These are phyloP conservation scores for Brachyhypopomus occidentalis DNA, from an alignment of 2,113 vertebrate genomes.

Conservation along the genomic window DNA sequence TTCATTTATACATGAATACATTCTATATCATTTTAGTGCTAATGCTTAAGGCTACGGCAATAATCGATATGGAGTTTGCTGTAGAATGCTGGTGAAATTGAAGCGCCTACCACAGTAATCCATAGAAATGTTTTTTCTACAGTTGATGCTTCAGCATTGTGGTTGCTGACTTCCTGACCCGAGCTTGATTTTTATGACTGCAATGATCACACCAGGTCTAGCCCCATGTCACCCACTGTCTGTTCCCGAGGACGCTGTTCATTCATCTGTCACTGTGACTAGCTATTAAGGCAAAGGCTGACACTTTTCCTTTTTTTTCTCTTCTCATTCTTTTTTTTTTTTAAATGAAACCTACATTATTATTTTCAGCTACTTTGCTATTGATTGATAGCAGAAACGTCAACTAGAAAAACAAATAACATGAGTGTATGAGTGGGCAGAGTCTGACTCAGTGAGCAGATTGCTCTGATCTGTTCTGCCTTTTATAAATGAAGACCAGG, in stretches of 20 bases:
- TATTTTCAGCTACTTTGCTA: constrained; percentile 48
- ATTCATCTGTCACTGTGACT: constrained; percentile 58
- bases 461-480: constrained; percentile 57
- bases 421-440: constrained; percentile 57
- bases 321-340: constrained; percentile 5
- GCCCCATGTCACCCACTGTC: constrained; percentile 29
- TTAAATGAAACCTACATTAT: constrained; percentile 44
- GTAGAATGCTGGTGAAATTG: neutral
- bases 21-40: too few species aligned
- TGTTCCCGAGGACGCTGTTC: constrained; percentile 39
- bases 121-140: neutral
- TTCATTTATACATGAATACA: too few species aligned
- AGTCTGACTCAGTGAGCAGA: constrained; percentile 57
- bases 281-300: constrained; percentile 51
- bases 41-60: too few species aligned
- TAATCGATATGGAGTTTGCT: too few species aligned
- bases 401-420: constrained; percentile 66
- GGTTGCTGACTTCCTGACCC: constrained; percentile 13
- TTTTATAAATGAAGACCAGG: constrained; percentile 61
- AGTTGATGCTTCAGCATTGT: neutral
- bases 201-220: neutral
- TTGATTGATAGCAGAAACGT: constrained; percentile 68
- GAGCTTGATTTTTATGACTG: constrained; percentile 9
- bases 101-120: neutral
- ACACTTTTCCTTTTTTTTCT: constrained; percentile 36